Conservation (phyloP, 2,888 invertebrate genomes). For the Pedicia rivosa region DNA sequence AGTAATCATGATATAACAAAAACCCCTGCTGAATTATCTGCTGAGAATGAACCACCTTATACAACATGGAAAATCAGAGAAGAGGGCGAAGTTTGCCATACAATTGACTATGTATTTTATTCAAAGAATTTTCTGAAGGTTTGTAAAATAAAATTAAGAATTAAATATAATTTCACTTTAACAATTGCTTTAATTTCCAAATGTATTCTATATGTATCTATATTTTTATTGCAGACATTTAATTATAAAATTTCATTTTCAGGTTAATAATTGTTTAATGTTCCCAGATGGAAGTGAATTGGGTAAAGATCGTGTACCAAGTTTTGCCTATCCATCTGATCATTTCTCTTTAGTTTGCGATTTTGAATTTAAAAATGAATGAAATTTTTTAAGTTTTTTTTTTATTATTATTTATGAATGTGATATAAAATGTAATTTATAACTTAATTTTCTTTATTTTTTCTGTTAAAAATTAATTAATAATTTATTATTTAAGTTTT, state of each 20-base stretch:
- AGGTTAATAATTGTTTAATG: constrained; percentile 28
- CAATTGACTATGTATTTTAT: constrained; percentile 60
- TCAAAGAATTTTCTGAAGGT: constrained; percentile 39
- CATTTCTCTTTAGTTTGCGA: constrained; percentile 59
- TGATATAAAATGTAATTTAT: no score
- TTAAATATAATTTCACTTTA: neutral
- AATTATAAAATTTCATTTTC: constrained; percentile 2
- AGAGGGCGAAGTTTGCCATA: constrained; percentile 53
- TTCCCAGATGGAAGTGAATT: constrained; percentile 50
- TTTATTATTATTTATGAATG: no score
- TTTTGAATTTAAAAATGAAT: constrained; percentile 28
- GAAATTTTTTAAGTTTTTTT: no score
- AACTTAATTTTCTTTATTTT: no score
- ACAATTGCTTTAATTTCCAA: neutral
- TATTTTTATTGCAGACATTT: no score
- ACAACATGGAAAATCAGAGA: constrained; percentile 64
- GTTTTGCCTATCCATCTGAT: constrained; percentile 55
- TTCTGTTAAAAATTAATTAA: no score
- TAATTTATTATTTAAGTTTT: no score
- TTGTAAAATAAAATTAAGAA: constrained; percentile 14
- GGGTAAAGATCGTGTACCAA: constrained; percentile 48
- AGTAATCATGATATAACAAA: neutral
- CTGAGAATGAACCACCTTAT: constrained; percentile 44
- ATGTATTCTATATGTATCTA: neutral
- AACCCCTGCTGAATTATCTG: constrained; percentile 19